A percentile compares a stretch with the other conserved stretches of the same genome.
These are phyloP conservation scores for Sinopyrophorus schimmeli DNA, from an alignment of 2,888 invertebrate genomes.

Conservation along the genomic window DNA sequence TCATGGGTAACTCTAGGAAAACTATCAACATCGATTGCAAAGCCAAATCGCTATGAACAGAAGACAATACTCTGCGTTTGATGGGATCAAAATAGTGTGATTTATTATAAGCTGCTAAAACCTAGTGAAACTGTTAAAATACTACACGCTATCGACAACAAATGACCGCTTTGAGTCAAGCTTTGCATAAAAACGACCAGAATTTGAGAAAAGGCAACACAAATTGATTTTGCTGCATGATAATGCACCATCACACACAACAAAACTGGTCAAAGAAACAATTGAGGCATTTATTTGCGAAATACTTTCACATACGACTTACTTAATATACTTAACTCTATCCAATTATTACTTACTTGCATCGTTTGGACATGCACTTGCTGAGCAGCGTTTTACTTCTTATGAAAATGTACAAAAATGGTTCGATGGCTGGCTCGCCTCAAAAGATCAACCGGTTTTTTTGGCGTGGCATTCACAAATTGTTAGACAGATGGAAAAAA, in stretches of 20 bases:
- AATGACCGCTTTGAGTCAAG: constrained; percentile 23
- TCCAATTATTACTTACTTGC: too few relatives aligned
- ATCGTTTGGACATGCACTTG: too few relatives aligned
- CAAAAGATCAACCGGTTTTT: too few relatives aligned
- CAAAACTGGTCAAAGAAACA: too few relatives aligned
- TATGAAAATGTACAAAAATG: too few relatives aligned
- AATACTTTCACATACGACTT: constrained; percentile 26
- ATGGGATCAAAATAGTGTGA: constrained; percentile 30
- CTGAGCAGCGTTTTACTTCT: too few relatives aligned
- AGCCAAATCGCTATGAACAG: constrained; percentile 29
- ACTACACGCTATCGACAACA: constrained; percentile 24
- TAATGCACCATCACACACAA: too few relatives aligned
- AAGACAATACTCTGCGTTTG: constrained; percentile 35
- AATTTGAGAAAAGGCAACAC: neutral
- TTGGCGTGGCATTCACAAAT: too few relatives aligned
- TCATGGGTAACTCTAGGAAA: constrained; percentile 21
- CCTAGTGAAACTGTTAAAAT: constrained; percentile 26
- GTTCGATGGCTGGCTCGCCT: too few relatives aligned
- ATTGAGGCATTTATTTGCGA: constrained; percentile 24
- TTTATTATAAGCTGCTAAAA: constrained; percentile 32
- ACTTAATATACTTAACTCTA: constrained; percentile 29
- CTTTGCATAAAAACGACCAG: constrained; percentile 5
- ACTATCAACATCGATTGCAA: constrained; percentile 32
- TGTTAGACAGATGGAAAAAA: neutral
- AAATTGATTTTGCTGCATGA: too few relatives aligned